These are phyloP conservation scores for Stratiolaelaps scimitus DNA, from an alignment of 1,140 invertebrate genomes.

Conservation along the genomic window DNA sequence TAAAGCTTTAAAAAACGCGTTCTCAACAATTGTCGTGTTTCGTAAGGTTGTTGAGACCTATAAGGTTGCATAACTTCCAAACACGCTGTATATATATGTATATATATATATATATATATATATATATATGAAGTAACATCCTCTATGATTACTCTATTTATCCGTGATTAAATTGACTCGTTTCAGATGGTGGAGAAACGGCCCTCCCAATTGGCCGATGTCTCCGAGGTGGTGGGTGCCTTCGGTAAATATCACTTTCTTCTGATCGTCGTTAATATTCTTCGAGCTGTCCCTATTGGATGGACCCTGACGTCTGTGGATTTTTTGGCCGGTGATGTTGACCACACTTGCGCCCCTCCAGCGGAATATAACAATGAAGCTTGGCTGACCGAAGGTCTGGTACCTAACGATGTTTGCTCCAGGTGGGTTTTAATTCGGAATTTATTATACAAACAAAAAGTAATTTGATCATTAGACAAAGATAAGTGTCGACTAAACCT, in stretches of 20 bases:
- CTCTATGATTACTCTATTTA: too few relatives aligned
- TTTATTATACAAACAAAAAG: too few relatives aligned
- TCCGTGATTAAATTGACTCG: background rate
- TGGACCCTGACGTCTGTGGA: slow-evolving; percentile 23
- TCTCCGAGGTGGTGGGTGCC: background rate
- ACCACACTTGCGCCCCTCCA: slow-evolving; percentile 11
- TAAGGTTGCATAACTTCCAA: too few relatives aligned
- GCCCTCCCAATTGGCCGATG: background rate
- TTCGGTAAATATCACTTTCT: slow-evolving; percentile 21
- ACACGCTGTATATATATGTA: too few relatives aligned
- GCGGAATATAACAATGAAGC: background rate
- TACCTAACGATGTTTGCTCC: background rate
- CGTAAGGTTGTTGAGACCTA: too few relatives aligned
- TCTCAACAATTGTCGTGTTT: too few relatives aligned
- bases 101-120: too few relatives aligned
- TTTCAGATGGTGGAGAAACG: slow-evolving; percentile 9
- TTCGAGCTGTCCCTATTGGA: slow-evolving; percentile 7
- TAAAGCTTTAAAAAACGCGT: too few relatives aligned
- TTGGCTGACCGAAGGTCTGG: background rate
- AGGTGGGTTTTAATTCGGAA: too few relatives aligned
- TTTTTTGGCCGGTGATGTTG: slow-evolving; percentile 23
- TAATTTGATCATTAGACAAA: too few relatives aligned
- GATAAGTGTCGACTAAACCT: too few relatives aligned
- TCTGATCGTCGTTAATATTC: slow-evolving; percentile 7
- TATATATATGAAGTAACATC: too few relatives aligned